Base-by-base conservation (phyloP, 1,140 invertebrate species). In the Nasonia giraulti region DNA sequence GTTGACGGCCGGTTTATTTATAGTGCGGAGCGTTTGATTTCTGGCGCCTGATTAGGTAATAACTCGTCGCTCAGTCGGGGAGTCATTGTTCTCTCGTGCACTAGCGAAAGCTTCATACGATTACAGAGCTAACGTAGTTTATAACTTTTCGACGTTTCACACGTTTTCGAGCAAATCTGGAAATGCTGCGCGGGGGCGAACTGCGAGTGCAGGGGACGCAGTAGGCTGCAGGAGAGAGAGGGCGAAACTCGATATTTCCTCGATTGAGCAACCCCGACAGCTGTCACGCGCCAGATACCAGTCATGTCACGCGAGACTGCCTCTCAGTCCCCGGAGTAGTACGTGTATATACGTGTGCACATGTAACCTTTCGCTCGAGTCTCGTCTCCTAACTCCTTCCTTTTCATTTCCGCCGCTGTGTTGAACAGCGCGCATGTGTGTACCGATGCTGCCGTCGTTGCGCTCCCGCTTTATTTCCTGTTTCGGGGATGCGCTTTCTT, bases 181-280 rank as follows among this genome's bases (percentile, higher is more conserved):
- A 31, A 12, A 0, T 2, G 11, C 11, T 23, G 23, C 3, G 68
- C 27, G 27, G 27, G 27, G 27, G 17, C 1, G 80, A 69, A 50
- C 86, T 69, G 74, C 84, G 20, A 12, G 50, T 55, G 17, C 4
- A 17, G 1, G 6, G 14, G 14, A 62, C 20, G 55, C 17, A n/a
- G 27, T 27, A 27, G 55, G 14, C 17, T 62, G 55, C 6, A 6
- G 33, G 5, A 37, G 33, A 37, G 33, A 37, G 33, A 37, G 33
- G 62, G 31, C 82, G 90, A 90, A 91, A 91, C 87, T 82, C 80
- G 89, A 91, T 91, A 92, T 90, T 91, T 91, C 88, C 89, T 90
- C 88, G 88, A 91, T 92, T 88, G 88, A 89, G 89, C 88, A 89
- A 90, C 86, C 87, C 86, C 83, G 86, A 85, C 89, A 90, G 89